These are phyloP conservation scores for Grallaria varia DNA, from an alignment of 2,113 vertebrate species.

Conservation along the genomic window DNA sequence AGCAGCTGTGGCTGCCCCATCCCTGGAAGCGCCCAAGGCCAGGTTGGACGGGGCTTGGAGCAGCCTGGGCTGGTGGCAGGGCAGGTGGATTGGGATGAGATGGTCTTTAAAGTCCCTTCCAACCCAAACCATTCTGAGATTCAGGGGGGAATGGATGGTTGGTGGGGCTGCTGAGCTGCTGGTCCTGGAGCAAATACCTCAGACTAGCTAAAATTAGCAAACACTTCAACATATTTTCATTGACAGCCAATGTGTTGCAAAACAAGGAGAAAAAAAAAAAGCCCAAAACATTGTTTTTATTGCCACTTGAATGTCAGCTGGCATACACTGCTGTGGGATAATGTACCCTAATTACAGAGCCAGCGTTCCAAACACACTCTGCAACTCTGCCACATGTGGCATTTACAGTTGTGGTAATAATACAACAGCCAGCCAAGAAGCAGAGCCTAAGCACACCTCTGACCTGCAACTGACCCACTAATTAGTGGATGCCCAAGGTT, in stretches of 20 bases:
- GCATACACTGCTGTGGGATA: conserved; percentile 60
- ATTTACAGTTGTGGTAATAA: conserved; percentile 69
- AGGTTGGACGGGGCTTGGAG: rapidly evolving
- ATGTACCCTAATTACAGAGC: conserved; percentile 69
- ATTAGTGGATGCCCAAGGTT: conserved; percentile 72
- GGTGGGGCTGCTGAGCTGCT: background rate
- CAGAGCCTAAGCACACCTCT: conserved; percentile 55
- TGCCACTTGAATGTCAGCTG: conserved; percentile 72
- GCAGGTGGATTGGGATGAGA: background rate
- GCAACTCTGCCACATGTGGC: conserved; percentile 54
- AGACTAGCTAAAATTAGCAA: background rate
- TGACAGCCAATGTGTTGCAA: background rate
- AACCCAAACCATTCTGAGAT: background rate
- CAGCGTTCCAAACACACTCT: conserved; percentile 71
- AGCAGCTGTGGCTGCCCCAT: background rate
- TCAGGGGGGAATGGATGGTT: background rate
- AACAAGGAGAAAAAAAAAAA: background rate
- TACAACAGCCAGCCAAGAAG: conserved; percentile 29
- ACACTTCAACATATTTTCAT: background rate
- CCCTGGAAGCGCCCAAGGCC: background rate
- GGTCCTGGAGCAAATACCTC: background rate
- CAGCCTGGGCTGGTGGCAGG: rapidly evolving
- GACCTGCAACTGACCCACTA: conserved; percentile 74
- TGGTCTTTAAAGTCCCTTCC: background rate
- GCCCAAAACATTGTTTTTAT: conserved; percentile 42